Conservation (phyloP, 2,888 invertebrate species). For the Rhyacophila evoluta region DNA sequence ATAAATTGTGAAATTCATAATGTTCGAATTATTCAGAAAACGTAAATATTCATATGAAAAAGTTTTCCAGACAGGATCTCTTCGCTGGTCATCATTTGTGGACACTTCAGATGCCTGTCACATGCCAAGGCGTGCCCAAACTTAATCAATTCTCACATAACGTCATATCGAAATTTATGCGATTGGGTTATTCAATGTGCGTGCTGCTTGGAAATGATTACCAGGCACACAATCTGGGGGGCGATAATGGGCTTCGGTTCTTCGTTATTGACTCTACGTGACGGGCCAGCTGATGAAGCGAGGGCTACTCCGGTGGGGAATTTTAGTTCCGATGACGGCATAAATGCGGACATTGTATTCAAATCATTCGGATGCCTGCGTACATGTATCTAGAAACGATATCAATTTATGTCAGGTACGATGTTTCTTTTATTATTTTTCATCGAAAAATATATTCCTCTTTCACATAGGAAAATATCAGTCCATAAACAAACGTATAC, state of each 20-base stretch:
- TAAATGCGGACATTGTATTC: background rate
- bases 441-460: too few species aligned
- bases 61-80: background rate
- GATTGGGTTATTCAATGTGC: constrained; percentile 30
- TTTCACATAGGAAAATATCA: too few species aligned
- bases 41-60: too few species aligned
- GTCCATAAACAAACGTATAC: too few species aligned
- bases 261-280: constrained; percentile 24
- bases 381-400: too few species aligned
- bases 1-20: too few species aligned
- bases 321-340: constrained; percentile 15
- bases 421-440: too few species aligned
- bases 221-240: constrained; percentile 19
- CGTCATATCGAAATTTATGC: constrained; percentile 36
- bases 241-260: background rate
- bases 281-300: background rate
- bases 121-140: constrained; percentile 33
- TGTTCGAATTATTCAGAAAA: too few species aligned
- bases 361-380: background rate
- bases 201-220: constrained; percentile 31
- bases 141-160: constrained; percentile 33
- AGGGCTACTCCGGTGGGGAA: constrained; percentile 6
- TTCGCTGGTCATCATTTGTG: background rate
- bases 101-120: constrained; percentile 10
- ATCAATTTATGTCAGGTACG: too few species aligned